Percentiles rank a stretch among this genome's conserved stretches.
These are phyloP conservation scores for Apostichopus japonicus DNA, from an alignment of 35 echinoderm and acorn worm genomes.

Conservation along the genomic window DNA sequence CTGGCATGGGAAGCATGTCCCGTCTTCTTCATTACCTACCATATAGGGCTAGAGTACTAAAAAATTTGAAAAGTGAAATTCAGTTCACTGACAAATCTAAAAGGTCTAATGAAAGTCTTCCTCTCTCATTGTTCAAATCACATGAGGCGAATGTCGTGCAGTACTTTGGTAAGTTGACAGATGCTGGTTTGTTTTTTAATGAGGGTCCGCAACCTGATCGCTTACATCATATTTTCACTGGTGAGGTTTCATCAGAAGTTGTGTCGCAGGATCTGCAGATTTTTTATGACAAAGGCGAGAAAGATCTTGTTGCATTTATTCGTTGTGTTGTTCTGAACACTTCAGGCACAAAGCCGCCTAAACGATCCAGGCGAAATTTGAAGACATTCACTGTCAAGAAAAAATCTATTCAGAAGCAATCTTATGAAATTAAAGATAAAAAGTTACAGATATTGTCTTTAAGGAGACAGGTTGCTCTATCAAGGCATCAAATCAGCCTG, in stretches of 20 bases:
- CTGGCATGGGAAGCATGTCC: conserved; percentile 14
- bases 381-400: conserved; percentile 16
- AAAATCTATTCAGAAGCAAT: too few species aligned
- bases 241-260: background rate
- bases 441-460: conserved; percentile 54
- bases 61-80: background rate
- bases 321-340: conserved; percentile 49
- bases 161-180: conserved; percentile 16
- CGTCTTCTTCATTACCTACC: conserved; percentile 38
- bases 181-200: background rate
- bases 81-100: background rate
- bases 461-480: conserved; percentile 50
- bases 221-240: conserved; percentile 24
- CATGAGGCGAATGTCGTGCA: conserved; percentile 27
- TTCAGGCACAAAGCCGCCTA: background rate
- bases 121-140: background rate
- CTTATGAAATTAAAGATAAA: conserved; percentile 44
- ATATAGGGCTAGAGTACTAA: background rate
- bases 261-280: background rate
- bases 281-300: conserved; percentile 34
- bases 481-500: conserved; percentile 33
- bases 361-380: conserved; percentile 35
- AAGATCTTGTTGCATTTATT: conserved; percentile 22
- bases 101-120: background rate
- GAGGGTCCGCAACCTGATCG: background rate